These are phyloP conservation scores for Lagodon rhomboides DNA, from an alignment of 2,797 vertebrate species.

Conservation along the genomic window DNA sequence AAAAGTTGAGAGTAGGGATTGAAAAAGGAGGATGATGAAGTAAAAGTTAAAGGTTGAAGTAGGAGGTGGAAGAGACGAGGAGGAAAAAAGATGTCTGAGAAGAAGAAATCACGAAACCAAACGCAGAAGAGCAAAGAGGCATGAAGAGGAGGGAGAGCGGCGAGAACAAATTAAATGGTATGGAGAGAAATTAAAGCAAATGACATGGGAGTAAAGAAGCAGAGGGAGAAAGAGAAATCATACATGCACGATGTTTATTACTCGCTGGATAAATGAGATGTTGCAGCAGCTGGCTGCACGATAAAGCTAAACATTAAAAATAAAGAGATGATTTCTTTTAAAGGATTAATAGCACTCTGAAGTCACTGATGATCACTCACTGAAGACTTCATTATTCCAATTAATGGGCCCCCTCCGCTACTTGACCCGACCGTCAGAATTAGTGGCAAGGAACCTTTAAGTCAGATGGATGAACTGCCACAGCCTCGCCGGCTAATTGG, in stretches of 20 bases:
- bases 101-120: not conserved
- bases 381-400: conserved; percentile 86
- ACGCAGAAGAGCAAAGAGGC: not conserved
- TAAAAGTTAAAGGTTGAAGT: not conserved
- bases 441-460: conserved; percentile 81
- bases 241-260: conserved; percentile 78
- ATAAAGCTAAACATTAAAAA: conserved; percentile 79
- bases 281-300: conserved; percentile 67
- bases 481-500: conserved; percentile 75
- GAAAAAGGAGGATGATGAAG: not conserved
- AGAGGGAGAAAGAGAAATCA: conserved; percentile 51
- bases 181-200: conserved; percentile 43
- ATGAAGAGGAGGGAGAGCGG: conserved; percentile 32
- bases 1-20: not conserved
- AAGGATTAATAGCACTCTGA: conserved; percentile 79
- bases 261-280: conserved; percentile 78
- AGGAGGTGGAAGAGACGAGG: not conserved
- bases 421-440: conserved; percentile 84
- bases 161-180: conserved; percentile 29
- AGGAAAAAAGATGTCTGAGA: not conserved
- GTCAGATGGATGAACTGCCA: conserved; percentile 82
- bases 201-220: conserved; percentile 8
- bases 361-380: conserved; percentile 82
- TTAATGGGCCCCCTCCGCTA: conserved; percentile 83
- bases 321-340: conserved; percentile 79